Evolutionary conservation across 2,888 invertebrate species (phyloP), one percentile per base, ranked within the genome.

Genomic region (Glomeris marginata): DNA sequence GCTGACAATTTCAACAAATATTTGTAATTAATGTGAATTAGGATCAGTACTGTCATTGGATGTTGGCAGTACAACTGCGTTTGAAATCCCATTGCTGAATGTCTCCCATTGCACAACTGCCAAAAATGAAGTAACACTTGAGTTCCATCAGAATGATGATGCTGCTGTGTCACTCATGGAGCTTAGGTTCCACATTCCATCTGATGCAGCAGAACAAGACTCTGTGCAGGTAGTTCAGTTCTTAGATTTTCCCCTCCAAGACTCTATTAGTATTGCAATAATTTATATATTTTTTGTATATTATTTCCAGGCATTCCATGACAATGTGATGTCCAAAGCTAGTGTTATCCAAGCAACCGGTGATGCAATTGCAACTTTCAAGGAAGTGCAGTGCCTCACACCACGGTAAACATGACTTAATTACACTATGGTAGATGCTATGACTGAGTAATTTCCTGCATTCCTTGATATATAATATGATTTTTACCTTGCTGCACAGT

Each of bases 141-240:
- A 98, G 66, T 98, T 97, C 64, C 95, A 95, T 74, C 92, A 86
- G 77, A 97, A 97, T 69, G 98, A 99, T 63, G 98, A 98, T 68
- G 92, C 94, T 0, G 86, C 95, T 0, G 90, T 97, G 0, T 90
- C 91, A 54, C 72, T 99, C 51, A 83, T 92, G 78, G 98, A 99
- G 70, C 86, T 98, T 81, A 77, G 98, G 41, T 97, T 97, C 66
- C 94, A 92, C 68, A 91, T 98, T 61, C 98, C 98, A 0, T 82
- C 77, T 54, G 92, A 94, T 65, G 71, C 84, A 47, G 82, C 79
- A 0, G 92, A 90, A 60, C 63, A 61, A 20, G 95, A 95, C 67
- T 84, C 92, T 0, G 91, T 95, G 0, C 91, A 69, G 59, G 68
- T 66, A 53, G 45, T 44, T 41, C 28, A 28, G 28, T 28, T 3